Conservation (phyloP, 2,797 vertebrate genomes). For the Orientallactaga sibirica region DNA sequence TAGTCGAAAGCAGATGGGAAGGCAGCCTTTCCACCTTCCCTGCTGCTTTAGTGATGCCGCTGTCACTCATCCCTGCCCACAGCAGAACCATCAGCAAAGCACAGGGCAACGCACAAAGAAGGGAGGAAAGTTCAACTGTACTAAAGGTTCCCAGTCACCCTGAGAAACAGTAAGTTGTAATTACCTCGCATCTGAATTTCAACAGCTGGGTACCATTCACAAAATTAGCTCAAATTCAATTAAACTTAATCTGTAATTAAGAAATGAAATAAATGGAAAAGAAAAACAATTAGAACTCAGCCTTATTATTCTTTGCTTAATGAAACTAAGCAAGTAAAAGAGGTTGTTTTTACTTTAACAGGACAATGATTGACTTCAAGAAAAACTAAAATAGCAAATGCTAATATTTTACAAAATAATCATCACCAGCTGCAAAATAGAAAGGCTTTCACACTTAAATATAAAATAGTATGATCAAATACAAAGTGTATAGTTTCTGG, state of each 20-base stretch:
- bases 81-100: conserved; percentile 21
- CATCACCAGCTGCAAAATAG: not conserved
- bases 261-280: conserved; percentile 65
- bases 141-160: conserved; percentile 2
- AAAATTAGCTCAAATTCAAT: conserved; percentile 70
- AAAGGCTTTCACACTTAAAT: conserved; percentile 36
- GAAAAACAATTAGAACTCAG: conserved; percentile 76
- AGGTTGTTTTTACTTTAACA: conserved; percentile 50
- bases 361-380: conserved; percentile 37
- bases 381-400: conserved; percentile 37
- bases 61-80: not conserved
- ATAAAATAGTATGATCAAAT: conserved; percentile 50
- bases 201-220: conserved; percentile 54
- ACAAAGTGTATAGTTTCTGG: not conserved
- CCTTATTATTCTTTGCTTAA: conserved; percentile 70
- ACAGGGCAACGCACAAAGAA: conserved; percentile 47
- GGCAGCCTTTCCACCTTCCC: not conserved
- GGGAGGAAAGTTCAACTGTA: not conserved
- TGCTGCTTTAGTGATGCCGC: not conserved
- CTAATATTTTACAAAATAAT: conserved; percentile 37
- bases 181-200: conserved; percentile 20
- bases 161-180: conserved; percentile 4
- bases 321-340: conserved; percentile 66
- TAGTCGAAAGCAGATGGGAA: conserved; percentile 33
- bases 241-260: conserved; percentile 75